Evolutionary conservation across 2,797 vertebrate species (phyloP).

Genomic region (Poecile montanus): DNA sequence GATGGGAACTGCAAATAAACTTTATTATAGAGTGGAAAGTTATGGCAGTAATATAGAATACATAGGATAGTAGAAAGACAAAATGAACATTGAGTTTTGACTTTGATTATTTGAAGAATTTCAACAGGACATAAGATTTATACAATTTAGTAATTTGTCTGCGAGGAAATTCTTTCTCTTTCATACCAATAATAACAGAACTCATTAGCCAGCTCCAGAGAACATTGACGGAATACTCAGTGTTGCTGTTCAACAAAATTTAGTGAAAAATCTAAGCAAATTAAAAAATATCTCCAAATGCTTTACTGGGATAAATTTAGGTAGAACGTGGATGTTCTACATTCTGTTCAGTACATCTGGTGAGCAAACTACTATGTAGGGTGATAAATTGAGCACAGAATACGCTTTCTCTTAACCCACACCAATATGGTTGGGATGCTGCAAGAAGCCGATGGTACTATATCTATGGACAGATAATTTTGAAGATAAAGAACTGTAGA

Average conservation of each 20-base stretch:
- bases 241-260: background rate
- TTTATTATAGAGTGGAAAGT: background rate
- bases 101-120: background rate
- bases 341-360: background rate
- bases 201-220: background rate
- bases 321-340: background rate
- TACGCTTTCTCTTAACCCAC: background rate
- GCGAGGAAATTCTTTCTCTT: background rate
- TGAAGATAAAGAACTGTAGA: background rate
- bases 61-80: background rate
- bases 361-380: background rate
- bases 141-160: background rate
- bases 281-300: background rate
- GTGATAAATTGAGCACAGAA: background rate
- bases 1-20: background rate
- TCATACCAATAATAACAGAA: background rate
- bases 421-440: background rate
- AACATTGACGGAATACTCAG: background rate
- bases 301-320: background rate
- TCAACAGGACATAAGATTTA: background rate
- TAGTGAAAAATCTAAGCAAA: background rate
- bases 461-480: background rate
- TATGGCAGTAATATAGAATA: background rate
- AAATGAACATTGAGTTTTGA: background rate
- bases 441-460: background rate